Evolutionary conservation across 2,797 vertebrate species (phyloP).

Genomic region (Rhabdomys pumilio): DNA sequence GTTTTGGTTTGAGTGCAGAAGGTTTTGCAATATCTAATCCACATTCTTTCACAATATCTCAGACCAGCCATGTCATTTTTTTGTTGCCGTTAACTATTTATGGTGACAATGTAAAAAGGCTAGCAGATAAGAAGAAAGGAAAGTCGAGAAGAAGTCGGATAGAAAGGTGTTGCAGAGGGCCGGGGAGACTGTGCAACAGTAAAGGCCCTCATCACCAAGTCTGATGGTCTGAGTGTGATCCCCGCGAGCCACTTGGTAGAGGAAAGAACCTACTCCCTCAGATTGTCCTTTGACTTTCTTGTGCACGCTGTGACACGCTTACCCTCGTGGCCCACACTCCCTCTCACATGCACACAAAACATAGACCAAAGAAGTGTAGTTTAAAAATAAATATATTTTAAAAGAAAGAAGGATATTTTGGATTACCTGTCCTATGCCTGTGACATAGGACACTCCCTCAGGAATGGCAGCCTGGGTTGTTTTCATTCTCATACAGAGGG

Average conservation of each 20-base stretch:
- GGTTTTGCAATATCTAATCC: slow-evolving; percentile 66
- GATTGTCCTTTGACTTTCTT: not conserved
- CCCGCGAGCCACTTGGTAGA: accelerated
- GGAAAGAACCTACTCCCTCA: not conserved
- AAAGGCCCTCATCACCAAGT: not conserved
- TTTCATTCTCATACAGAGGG: not conserved
- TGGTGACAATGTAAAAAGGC: slow-evolving; percentile 8
- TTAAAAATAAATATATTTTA: not conserved
- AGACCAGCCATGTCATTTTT: not conserved
- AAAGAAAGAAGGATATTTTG: not conserved
- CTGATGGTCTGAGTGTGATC: not conserved
- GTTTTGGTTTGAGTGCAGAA: slow-evolving; percentile 58
- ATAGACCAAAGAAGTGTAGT: not conserved
- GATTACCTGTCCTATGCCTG: not conserved
- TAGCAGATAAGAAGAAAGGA: not conserved
- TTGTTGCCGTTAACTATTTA: slow-evolving; percentile 56
- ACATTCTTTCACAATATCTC: slow-evolving; percentile 65
- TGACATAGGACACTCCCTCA: no score
- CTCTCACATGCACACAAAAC: not conserved
- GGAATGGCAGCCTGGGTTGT: no score
- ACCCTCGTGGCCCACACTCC: no score
- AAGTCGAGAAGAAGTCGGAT: not conserved
- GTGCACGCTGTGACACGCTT: no score
- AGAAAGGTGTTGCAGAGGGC: not conserved
- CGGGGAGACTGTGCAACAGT: not conserved